phyloP scores from a whole-genome alignment of 2,797 vertebrate genomes.

The Euphonia xanthogaster region DNA sequence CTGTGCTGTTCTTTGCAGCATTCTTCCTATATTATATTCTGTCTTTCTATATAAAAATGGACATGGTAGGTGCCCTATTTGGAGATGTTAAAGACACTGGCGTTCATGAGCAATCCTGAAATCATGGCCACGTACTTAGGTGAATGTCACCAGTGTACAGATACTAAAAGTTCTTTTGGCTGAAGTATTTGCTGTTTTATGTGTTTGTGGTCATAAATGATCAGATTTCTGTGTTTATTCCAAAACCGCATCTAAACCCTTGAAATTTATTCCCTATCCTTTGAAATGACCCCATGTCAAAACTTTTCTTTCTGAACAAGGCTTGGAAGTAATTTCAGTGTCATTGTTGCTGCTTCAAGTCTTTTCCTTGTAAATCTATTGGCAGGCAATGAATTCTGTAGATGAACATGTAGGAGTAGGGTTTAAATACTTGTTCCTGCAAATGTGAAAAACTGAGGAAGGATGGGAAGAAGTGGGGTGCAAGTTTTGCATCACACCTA shows the following conservation, averaged over 20 bases:
- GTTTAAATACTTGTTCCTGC: conserved; percentile 28
- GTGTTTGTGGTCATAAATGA: background rate
- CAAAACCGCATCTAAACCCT: background rate
- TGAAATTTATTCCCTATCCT: background rate
- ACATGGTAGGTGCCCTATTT: background rate
- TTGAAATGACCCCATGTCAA: background rate
- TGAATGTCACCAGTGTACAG: background rate
- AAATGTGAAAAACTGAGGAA: background rate
- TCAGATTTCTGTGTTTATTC: background rate
- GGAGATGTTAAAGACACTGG: background rate
- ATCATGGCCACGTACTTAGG: background rate
- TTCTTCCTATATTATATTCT: background rate
- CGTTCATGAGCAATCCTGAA: background rate
- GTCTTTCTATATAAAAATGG: background rate
- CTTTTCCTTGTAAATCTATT: background rate
- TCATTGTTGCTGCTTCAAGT: background rate
- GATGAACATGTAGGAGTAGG: background rate
- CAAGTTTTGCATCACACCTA: background rate
- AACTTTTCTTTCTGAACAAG: background rate
- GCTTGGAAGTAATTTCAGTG: background rate
- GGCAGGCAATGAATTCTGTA: conserved; percentile 21
- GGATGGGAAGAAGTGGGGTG: background rate
- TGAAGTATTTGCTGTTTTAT: background rate
- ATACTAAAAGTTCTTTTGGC: background rate
- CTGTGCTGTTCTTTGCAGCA: background rate